A percentile compares a stretch with the other conserved stretches of the same genome.
These are phyloP conservation scores for Papilio machaon DNA, from an alignment of 1,140 invertebrate species.

Conservation along the genomic window DNA sequence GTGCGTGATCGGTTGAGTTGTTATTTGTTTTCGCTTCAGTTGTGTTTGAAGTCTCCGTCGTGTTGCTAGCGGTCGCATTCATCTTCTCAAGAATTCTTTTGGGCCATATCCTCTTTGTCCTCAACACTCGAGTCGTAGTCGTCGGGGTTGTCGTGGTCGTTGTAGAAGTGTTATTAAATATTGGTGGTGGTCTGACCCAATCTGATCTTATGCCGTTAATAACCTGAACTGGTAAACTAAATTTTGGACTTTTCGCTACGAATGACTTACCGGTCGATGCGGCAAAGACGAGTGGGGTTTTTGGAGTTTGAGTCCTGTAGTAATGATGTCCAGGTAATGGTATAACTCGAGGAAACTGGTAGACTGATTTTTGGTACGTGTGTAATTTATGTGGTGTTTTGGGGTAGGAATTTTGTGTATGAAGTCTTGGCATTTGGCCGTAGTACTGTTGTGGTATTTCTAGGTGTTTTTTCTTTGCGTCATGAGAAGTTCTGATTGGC, in stretches of 20 bases:
- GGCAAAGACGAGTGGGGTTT: constrained; percentile 51
- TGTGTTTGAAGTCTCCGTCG: constrained; percentile 44
- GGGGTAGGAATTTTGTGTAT: constrained; percentile 51
- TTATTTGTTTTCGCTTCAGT: constrained; percentile 49
- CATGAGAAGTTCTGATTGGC: constrained; percentile 59
- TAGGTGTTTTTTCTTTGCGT: constrained; percentile 54
- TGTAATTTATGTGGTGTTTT: constrained; percentile 56
- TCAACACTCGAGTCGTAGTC: constrained; percentile 61
- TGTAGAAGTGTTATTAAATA: constrained; percentile 48
- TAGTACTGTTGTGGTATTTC: constrained; percentile 60
- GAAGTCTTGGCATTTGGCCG: constrained; percentile 51
- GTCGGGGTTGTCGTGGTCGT: constrained; percentile 56
- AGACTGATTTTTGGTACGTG: constrained; percentile 61
- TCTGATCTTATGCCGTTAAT: constrained; percentile 70
- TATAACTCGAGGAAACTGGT: constrained; percentile 68
- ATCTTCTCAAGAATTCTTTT: constrained; percentile 67
- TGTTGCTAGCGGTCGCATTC: constrained; percentile 53
- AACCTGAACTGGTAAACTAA: constrained; percentile 70
- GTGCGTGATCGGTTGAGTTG: constrained; percentile 50
- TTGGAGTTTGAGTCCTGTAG: constrained; percentile 44
- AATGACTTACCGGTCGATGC: constrained; percentile 56
- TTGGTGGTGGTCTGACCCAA: constrained; percentile 62
- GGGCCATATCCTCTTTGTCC: constrained; percentile 78
- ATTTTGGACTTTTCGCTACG: constrained; percentile 61
- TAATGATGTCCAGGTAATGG: constrained; percentile 53